Percentiles rank a stretch among this genome's conserved stretches.
These are phyloP conservation scores for Patella caerulea DNA, from an alignment of 2,888 invertebrate genomes.

Conservation along the genomic window DNA sequence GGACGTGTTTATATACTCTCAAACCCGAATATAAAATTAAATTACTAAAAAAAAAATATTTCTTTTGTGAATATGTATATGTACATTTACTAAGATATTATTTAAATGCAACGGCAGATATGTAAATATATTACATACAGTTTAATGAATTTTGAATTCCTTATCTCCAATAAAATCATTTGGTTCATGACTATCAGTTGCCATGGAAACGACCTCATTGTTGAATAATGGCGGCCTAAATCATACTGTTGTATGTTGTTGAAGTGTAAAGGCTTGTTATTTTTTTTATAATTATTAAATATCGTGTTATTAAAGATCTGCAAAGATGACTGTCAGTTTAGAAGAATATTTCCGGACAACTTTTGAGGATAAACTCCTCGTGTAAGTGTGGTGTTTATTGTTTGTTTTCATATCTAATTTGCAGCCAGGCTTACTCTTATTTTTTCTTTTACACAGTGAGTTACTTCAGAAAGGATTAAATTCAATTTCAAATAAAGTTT, in stretches of 20 bases:
- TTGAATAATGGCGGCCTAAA: slow-evolving; percentile 48
- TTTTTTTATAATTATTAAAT: slow-evolving; percentile 9
- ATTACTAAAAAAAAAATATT: no score
- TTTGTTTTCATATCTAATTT: no score
- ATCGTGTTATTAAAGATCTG: background rate
- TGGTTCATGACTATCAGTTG: background rate
- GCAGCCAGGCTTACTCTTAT: no score
- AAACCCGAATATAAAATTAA: background rate
- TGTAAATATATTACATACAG: no score
- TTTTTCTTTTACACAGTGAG: no score
- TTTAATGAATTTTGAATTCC: no score
- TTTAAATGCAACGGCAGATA: no score
- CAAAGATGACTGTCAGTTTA: slow-evolving; percentile 65
- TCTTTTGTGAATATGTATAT: no score
- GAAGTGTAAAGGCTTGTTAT: background rate
- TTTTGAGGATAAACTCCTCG: slow-evolving; percentile 71
- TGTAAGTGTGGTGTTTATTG: slow-evolving; percentile 57
- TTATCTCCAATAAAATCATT: background rate
- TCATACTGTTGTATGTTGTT: slow-evolving; percentile 3
- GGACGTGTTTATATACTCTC: slow-evolving; percentile 1
- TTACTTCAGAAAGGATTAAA: no score
- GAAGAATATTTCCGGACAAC: slow-evolving; percentile 70
- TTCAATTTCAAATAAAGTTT: no score
- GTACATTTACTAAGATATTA: no score
- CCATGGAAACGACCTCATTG: slow-evolving; percentile 42